A percentile compares a stretch with the other conserved stretches of the same genome.
These are phyloP conservation scores for Hemicordylus capensis DNA, from an alignment of 2,113 vertebrate species.

Conservation along the genomic window DNA sequence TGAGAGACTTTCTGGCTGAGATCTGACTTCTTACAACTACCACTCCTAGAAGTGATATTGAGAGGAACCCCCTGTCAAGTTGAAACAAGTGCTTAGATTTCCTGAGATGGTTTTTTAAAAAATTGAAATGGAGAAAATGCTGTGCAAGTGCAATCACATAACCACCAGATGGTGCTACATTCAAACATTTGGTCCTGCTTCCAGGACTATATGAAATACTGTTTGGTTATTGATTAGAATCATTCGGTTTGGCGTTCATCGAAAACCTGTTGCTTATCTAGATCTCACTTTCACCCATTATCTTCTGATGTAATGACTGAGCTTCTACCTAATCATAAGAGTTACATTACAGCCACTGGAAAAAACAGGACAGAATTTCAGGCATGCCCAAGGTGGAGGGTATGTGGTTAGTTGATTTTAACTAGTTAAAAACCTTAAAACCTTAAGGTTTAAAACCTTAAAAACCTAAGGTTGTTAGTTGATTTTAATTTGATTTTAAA, in stretches of 20 bases:
- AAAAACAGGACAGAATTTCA: constrained; percentile 22
- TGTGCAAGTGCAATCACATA: neutral
- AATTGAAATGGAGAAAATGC: neutral
- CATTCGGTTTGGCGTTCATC: neutral
- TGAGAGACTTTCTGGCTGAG: neutral
- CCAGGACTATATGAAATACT: neutral
- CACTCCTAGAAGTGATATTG: neutral
- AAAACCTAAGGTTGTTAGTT: too few relatives aligned
- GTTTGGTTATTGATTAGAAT: neutral
- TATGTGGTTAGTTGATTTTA: too few relatives aligned
- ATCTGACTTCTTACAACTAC: neutral
- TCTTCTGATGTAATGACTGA: constrained; percentile 35
- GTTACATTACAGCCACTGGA: neutral
- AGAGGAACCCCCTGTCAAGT: neutral
- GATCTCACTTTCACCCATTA: neutral
- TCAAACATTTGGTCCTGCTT: neutral
- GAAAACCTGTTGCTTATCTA: neutral
- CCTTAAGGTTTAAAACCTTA: too few relatives aligned
- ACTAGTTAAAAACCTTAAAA: too few relatives aligned
- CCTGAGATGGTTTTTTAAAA: neutral
- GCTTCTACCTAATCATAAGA: neutral
- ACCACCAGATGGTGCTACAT: neutral
- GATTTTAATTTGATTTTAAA: too few relatives aligned
- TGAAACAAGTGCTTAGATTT: neutral
- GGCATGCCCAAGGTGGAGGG: neutral